Percentiles rank a stretch among this genome's conserved stretches.
Conservation (phyloP, 64 coral and sea anemone species). For the Montipora capricornis region DNA sequence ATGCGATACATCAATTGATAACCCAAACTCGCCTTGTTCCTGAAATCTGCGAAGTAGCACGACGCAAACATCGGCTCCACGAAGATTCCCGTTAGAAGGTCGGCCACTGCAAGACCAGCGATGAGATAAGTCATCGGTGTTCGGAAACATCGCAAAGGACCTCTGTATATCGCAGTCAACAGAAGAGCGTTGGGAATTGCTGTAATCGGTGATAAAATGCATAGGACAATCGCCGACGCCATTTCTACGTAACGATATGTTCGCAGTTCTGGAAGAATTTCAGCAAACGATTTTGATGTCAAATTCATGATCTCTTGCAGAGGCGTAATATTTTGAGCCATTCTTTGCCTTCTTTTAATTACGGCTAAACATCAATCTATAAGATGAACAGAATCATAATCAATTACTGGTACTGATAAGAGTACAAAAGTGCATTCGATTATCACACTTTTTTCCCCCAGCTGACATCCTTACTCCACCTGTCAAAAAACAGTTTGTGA, state of each 20-base stretch:
- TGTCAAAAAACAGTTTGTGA: no score
- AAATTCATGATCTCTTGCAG: neutral
- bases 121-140: conserved; percentile 69
- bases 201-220: conserved; percentile 23
- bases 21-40: neutral
- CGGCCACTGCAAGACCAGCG: conserved; percentile 47
- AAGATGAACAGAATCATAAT: no score
- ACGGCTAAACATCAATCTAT: no score
- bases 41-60: neutral
- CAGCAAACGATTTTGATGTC: neutral
- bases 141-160: conserved; percentile 81
- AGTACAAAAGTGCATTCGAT: no score
- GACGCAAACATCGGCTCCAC: conserved; percentile 17
- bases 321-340: no score
- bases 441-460: no score
- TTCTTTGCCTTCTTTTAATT: no score
- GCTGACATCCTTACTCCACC: no score
- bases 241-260: conserved; percentile 52
- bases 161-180: conserved; percentile 40
- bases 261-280: neutral
- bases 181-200: conserved; percentile 43
- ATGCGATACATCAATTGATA: neutral
- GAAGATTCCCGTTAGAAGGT: conserved; percentile 62
- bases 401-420: no score
- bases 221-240: neutral